Conservation (phyloP, 37 sponge, comb jelly and placozoan species). For the Axinella damicornis region DNA sequence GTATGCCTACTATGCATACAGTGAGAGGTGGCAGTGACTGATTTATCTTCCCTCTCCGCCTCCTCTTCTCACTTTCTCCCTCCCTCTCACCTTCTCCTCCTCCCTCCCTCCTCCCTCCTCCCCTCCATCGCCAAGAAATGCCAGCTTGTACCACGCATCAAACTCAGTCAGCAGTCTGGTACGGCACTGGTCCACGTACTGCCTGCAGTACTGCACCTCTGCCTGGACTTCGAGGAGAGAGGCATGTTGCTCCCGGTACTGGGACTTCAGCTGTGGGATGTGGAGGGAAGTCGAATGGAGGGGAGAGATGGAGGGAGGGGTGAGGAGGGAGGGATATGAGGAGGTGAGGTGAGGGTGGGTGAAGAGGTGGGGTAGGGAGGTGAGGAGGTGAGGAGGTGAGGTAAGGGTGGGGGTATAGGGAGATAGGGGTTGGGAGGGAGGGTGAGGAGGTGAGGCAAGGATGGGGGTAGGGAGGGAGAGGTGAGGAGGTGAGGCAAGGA, state of each 20-base stretch:
- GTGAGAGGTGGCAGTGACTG: neutral
- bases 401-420: neutral
- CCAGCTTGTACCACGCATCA: slow-evolving; percentile 85
- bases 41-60: neutral
- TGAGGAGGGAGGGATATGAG: no score
- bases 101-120: neutral
- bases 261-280: slow-evolving; percentile 67
- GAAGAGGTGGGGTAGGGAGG: neutral
- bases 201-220: slow-evolving; percentile 81
- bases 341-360: neutral
- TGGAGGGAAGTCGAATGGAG: neutral
- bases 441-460: no score
- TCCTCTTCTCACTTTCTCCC: neutral
- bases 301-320: neutral
- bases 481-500: neutral
- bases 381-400: neutral
- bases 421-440: neutral
- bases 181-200: slow-evolving; percentile 83
- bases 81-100: neutral
- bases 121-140: slow-evolving; percentile 53
- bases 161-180: slow-evolving; percentile 88
- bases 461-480: no score
- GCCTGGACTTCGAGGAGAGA: slow-evolving; percentile 56
- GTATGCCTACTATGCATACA: neutral
- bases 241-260: slow-evolving; percentile 64